Base-by-base conservation (phyloP, 2,888 invertebrate species). In the Ectemnius lituratus region DNA sequence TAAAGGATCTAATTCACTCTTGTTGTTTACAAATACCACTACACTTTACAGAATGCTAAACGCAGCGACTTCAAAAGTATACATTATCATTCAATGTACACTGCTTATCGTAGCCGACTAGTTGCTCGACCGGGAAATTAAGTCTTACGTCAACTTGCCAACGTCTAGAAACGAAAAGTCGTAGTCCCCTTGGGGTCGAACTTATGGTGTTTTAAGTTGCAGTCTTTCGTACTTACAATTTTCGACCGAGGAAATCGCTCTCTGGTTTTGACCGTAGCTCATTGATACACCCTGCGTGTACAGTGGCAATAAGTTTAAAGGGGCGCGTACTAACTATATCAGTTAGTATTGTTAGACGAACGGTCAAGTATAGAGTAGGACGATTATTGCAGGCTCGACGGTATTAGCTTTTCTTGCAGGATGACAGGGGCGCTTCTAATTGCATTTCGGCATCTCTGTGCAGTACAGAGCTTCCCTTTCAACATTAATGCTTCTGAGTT, bases 331-430 rank as follows among this genome's bases (percentile, higher is more conserved):
- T 84, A 86, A 85, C 82, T 86, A 85, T 81, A 74, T 78, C 69
- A 82, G 86, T 89, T 89, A 89, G 89, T 88, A 77, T 88, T 89
- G 88, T 89, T 89, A 89, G 89, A 89, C 89, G 89, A 89, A 89
- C 84, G 74, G 82, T 82, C 83, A 84, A 70, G 72, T 79, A 37
- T 37, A 75, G 68, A 79, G 60, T 45, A 68, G 49, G 59, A 47
- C 28, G 70, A 67, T 78, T 69, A 72, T 16, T 67, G 59, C 47
- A 59, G 47, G 37, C 46, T 62, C 56, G 60, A 45, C 23, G 27
- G 56, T 72, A 72, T 75, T 59, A 75, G 67, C 14, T 71, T 60
- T 49, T 65, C 28, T 4, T 56, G n/a, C 23, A 64, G 46, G 13
- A 27, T 45, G 28, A 28, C 23, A 14, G 59, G 23, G 56, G 59